Percentiles rank a stretch among this genome's conserved stretches.
These are phyloP conservation scores for Camponotus fellah DNA, from an alignment of 2,888 invertebrate species.

Conservation along the genomic window DNA sequence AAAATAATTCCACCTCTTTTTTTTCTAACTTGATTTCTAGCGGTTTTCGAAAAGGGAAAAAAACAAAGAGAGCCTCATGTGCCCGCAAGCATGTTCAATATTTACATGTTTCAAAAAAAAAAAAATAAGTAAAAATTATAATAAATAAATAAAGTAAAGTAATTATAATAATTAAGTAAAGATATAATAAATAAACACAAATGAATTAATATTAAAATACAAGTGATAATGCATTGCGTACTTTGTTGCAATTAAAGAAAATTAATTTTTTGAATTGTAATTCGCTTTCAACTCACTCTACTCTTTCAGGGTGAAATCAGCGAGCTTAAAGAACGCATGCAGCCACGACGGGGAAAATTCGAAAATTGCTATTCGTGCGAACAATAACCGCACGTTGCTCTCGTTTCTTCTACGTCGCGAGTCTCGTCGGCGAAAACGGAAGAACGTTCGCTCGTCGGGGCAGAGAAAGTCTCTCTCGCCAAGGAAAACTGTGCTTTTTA, in stretches of 20 bases:
- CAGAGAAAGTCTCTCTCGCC: constrained; percentile 18
- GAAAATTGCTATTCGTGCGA: constrained; percentile 34
- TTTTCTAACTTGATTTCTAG: constrained; percentile 35
- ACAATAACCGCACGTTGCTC: constrained; percentile 33
- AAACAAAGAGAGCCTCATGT: neutral
- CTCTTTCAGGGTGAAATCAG: neutral
- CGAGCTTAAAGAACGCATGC: neutral
- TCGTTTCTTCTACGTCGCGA: constrained; percentile 5
- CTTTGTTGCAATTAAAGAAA: neutral
- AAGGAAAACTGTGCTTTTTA: constrained; percentile 58
- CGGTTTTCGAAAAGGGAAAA: neutral
- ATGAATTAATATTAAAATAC: neutral
- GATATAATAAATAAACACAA: neutral
- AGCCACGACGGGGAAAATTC: neutral
- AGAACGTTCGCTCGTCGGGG: constrained; percentile 13
- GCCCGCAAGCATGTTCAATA: neutral
- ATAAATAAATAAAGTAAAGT: neutral
- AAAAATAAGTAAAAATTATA: neutral
- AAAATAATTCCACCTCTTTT: constrained; percentile 10
- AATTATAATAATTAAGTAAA: no score
- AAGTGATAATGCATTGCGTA: neutral
- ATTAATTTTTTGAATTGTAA: neutral
- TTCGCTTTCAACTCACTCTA: neutral
- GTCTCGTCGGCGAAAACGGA: constrained; percentile 28
- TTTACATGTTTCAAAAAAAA: neutral